Evolutionary conservation across 2,797 vertebrate species (phyloP).

Genomic region (Cetoscarus ocellatus): DNA sequence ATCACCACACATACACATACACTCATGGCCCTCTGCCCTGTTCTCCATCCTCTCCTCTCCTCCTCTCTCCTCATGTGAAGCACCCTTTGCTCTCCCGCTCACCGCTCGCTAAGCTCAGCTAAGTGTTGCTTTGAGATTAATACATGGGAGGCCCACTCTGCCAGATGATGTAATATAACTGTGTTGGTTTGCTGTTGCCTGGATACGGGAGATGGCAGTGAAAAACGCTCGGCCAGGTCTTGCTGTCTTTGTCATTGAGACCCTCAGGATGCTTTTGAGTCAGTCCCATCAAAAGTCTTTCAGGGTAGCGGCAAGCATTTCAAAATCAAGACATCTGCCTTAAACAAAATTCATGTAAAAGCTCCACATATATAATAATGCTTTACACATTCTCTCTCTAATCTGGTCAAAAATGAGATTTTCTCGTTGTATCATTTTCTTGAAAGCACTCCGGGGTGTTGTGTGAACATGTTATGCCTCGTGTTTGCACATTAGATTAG

Average conservation of each 20-base stretch:
- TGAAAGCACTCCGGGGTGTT: slow-evolving; percentile 24
- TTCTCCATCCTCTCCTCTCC: slow-evolving; percentile 32
- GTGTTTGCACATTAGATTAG: slow-evolving; percentile 24
- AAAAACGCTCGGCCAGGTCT: slow-evolving; percentile 57
- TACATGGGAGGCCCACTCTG: slow-evolving; percentile 65
- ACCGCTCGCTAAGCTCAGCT: slow-evolving; percentile 55
- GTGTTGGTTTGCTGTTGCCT: slow-evolving; percentile 75
- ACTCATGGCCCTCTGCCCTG: slow-evolving; percentile 19
- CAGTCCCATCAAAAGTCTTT: slow-evolving; percentile 22
- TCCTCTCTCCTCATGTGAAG: slow-evolving; percentile 45
- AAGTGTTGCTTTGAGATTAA: slow-evolving; percentile 75
- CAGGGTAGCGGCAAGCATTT: neutral
- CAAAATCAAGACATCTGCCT: neutral
- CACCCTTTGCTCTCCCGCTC: slow-evolving; percentile 54
- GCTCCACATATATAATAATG: slow-evolving; percentile 3
- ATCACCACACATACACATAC: neutral
- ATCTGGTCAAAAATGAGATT: neutral
- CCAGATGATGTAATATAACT: slow-evolving; percentile 79
- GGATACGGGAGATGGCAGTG: slow-evolving; percentile 63
- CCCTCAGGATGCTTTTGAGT: slow-evolving; percentile 45
- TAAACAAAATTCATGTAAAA: slow-evolving; percentile 5
- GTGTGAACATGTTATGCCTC: slow-evolving; percentile 25
- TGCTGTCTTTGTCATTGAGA: slow-evolving; percentile 51
- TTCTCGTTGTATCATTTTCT: slow-evolving; percentile 30
- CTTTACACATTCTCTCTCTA: neutral